These are phyloP conservation scores for Chunga burmeisteri DNA, from an alignment of 2,113 vertebrate genomes.

Conservation along the genomic window DNA sequence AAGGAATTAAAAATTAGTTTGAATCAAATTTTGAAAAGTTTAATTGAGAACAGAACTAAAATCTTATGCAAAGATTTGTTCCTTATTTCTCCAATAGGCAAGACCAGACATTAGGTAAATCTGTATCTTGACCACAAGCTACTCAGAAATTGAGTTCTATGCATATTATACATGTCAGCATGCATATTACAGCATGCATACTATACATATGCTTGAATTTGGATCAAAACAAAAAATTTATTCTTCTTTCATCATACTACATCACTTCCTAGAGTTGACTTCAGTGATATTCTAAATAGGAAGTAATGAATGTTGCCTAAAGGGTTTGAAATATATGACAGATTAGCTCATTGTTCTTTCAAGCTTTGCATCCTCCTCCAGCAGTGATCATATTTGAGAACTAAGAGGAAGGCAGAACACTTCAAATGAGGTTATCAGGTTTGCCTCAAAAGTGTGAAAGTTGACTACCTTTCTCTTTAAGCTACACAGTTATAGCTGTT, in stretches of 20 bases:
- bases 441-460: background rate
- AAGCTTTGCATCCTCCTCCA: background rate
- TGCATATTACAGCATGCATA: background rate
- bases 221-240: background rate
- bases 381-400: background rate
- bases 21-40: background rate
- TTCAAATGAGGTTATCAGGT: background rate
- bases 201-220: background rate
- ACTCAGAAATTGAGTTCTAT: background rate
- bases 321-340: background rate
- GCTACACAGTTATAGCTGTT: background rate
- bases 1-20: background rate
- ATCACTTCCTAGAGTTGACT: background rate
- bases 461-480: background rate
- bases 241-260: background rate
- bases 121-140: background rate
- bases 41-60: background rate
- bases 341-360: background rate
- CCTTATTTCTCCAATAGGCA: background rate
- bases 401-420: background rate
- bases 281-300: background rate
- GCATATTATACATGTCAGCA: rapidly evolving
- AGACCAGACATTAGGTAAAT: background rate
- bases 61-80: background rate
- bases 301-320: background rate